phyloP scores from a whole-genome alignment of 2,888 invertebrate species.

The Empis livida region DNA sequence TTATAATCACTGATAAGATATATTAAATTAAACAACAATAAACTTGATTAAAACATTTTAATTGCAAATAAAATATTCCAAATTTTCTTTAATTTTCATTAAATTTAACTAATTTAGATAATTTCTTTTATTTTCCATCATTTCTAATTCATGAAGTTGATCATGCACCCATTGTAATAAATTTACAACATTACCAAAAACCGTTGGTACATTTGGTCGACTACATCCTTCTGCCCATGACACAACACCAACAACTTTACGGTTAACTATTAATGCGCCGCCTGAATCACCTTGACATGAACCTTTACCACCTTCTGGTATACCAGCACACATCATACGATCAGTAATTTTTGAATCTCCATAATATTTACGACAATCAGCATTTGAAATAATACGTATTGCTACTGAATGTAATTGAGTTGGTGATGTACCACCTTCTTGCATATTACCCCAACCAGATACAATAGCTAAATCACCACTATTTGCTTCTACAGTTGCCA shows the following conservation, averaged over 20 bases:
- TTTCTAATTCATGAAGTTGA: no score
- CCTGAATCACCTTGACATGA: conserved; percentile 15
- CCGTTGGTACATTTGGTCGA: conserved; percentile 8
- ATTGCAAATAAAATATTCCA: no score
- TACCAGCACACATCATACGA: conserved; percentile 13
- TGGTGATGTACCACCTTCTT: conserved; percentile 19
- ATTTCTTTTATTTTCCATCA: no score
- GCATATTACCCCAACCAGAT: conserved; percentile 11
- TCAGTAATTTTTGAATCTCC: conserved; percentile 2
- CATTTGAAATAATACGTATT: conserved; percentile 35
- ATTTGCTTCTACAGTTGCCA: conserved; percentile 9
- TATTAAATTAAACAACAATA: no score
- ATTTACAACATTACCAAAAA: conserved; percentile 23
- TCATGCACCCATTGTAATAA: conserved; percentile 27
- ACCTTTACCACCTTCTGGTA: conserved; percentile 8
- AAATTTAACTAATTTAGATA: no score
- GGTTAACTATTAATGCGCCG: conserved; percentile 9
- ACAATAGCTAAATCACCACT: conserved; percentile 3
- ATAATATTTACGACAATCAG: conserved; percentile 34
- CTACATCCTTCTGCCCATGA: conserved; percentile 14
- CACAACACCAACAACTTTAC: conserved; percentile 11
- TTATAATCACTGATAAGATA: no score
- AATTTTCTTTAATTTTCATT: no score
- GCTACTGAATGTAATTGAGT: conserved; percentile 32
- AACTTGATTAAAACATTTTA: no score